Base-by-base conservation (phyloP, 2,888 invertebrate species). In the Aromia moschata region DNA sequence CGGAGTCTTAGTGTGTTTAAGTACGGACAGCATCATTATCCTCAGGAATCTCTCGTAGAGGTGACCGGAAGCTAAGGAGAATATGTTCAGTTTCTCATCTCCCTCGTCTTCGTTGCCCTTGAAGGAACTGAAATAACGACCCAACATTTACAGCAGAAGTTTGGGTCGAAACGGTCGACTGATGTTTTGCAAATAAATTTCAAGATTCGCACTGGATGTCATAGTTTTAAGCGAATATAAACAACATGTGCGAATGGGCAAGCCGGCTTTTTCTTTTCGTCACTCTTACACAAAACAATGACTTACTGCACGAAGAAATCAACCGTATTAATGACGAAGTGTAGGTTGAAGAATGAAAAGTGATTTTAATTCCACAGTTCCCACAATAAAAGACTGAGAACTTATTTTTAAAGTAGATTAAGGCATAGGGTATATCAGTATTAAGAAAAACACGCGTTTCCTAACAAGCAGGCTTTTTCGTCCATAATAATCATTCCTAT, bases 21-120 rank as follows among this genome's bases (percentile, higher is more conserved):
- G 83, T 2, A 98, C 94, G 47, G 96, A 96, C 64, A 98, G 79
- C 97, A 99, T 99, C 99, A 99, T 99, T 69, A 99, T 98, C 61
- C 97, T 89, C 12, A 98, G 80, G 78, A 98, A 92, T 69, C 99
- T 84, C 83, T 99, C 99, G 80, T 99, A 99, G 58, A 99, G 83
- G 83, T 99, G 99, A 2, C 99, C 99, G 0, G 98, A 98, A 0
- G 99, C 99, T 9, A 99, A 85, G 0, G 99, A 99, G 82, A 99
- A 99, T 62, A 99, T 96, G 82, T 99, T 99, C 56, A 99, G 88
- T 17, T 89, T 91, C 70, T 95, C 91, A 46, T 89, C 87, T 38
- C 84, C 82, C 1, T 87, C 82, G 33, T 91, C 90, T 20, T 85
- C 85, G n/a, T 85, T 81, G 25, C 85, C 84, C 31, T 84, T 83